Evolutionary conservation across 2,888 invertebrate species (phyloP), one percentile per base, ranked within the genome.

Genomic region (Drosophila peninsularis): DNA sequence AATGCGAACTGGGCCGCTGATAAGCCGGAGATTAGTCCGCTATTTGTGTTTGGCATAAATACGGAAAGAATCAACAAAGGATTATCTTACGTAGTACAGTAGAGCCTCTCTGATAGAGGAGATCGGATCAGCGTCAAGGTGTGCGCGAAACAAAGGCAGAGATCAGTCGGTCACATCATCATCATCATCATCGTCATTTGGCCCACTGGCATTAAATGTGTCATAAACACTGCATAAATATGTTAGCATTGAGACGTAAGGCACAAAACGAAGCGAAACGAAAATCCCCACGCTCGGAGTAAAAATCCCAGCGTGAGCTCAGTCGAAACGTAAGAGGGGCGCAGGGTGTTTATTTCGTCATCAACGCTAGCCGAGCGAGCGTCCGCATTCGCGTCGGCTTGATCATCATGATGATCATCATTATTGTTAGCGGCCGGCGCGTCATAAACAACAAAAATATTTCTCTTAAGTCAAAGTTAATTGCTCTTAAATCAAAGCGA

Each of bases 391-490:
- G 41, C 24, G 19, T 44, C 36, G 34, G n/a, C 32, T 36, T 21
- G 50, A 34, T 37, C 39, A 45, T 67, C 24, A 49, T 52, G 32
- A 50, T 50, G 45, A 19, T 44, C 42, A 60, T 41, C 65, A 50
- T 60, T 54, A 50, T 54, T 49, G 57, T 56, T 49, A 52, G 71
- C 58, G 50, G 50, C 71, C 67, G 79, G 63, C 53, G 64, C 55
- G 84, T 78, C 82, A 84, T 83, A 87, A 83, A 75, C 75, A 78
- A 88, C 55, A 62, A 27, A 76, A 82, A 76, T 87, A 73, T 74
- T 84, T 87, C 84, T 84, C 84, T 84, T 84, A 89, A 84, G 88
- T 89, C 88, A 88, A 81, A 70, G 77, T 71, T 84, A 89, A 87
- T 84, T 74, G 82, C 84, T 89, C 89, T 84, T 84, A 84, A 89